Base-by-base conservation (phyloP, 2,113 vertebrate species). In the Orientallactaga bullata region DNA sequence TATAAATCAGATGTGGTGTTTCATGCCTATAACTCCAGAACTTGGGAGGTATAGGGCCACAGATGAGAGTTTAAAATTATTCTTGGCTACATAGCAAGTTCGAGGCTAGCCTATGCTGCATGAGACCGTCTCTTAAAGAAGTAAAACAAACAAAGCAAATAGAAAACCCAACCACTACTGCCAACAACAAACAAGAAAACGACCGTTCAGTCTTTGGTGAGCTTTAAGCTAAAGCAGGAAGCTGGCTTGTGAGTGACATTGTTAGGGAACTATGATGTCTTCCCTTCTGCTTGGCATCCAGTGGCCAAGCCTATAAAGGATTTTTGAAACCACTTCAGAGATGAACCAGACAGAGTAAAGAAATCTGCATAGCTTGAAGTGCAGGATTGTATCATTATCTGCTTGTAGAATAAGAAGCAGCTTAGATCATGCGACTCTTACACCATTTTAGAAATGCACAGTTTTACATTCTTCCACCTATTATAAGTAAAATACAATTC, bases 281-380 rank as follows among this genome's bases (percentile, higher is more conserved):
- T 80, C 68, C 23, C 11, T 68, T 42, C 81, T 51, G 21, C 32
- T 85, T 92, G 73, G 83, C 87, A 69, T 60, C 47, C 23, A 63
- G 73, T 72, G 65, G 37, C n/a, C n/a, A 11, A 11, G 91, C 90
- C 93, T 84, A 32, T 28, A 89, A 78, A 86, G 69, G 35, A 85
- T 65, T 69, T 90, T 80, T 90, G 65, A 94, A 81, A 90, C 24
- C 30, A 51, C 72, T 73, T 82, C 78, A 88, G 78, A 77, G 79
- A 71, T 74, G 72, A 85, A 28, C 35, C 68, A 79, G 74, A 81
- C 69, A 83, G 73, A 81, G 55, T 30, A 39, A 35, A 73, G 71
- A 82, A 17, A 58, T 24, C 2, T 42, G 26, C 30, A 65, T 30
- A 20, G 28, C 28, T 24, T 83, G 63, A 35, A 61, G 37, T 24